A percentile compares a stretch with the other conserved stretches of the same genome.
Evolutionary conservation across 53 echinoderm and acorn worm species (phyloP).

Genomic region (Apostichopus leukothele): DNA sequence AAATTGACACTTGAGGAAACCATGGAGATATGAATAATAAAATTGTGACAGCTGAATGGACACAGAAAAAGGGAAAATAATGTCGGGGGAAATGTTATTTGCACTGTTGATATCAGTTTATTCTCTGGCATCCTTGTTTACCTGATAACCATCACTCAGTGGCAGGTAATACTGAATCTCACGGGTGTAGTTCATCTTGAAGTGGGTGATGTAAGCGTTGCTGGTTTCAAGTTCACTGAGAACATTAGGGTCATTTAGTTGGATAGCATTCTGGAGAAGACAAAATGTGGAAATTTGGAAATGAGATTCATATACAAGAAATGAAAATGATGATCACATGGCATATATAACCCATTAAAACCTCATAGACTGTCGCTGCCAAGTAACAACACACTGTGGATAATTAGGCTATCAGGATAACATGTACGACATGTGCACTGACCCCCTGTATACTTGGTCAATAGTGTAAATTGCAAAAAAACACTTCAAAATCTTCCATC

Average conservation of each 20-base stretch:
- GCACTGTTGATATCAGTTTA: too few species aligned
- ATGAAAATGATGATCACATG: neutral
- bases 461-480: too few species aligned
- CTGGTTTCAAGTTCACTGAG: constrained; percentile 69
- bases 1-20: too few species aligned
- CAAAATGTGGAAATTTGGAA: neutral
- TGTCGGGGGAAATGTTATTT: too few species aligned
- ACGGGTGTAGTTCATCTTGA: constrained; percentile 91
- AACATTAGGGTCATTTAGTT: constrained; percentile 57
- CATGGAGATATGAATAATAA: too few species aligned
- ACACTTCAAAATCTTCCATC: too few species aligned
- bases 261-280: constrained; percentile 40
- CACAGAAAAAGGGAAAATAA: too few species aligned
- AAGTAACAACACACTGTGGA: neutral
- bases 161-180: constrained; percentile 85
- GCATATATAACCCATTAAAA: neutral
- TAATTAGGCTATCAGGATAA: neutral
- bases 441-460: too few species aligned
- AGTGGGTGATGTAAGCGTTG: constrained; percentile 89
- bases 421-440: too few species aligned
- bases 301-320: neutral
- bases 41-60: too few species aligned
- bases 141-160: constrained; percentile 39
- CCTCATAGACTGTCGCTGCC: neutral
- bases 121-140: constrained; percentile 21